Evolutionary conservation across 2,888 invertebrate species (phyloP).

Genomic region (Trilocha varians): DNA sequence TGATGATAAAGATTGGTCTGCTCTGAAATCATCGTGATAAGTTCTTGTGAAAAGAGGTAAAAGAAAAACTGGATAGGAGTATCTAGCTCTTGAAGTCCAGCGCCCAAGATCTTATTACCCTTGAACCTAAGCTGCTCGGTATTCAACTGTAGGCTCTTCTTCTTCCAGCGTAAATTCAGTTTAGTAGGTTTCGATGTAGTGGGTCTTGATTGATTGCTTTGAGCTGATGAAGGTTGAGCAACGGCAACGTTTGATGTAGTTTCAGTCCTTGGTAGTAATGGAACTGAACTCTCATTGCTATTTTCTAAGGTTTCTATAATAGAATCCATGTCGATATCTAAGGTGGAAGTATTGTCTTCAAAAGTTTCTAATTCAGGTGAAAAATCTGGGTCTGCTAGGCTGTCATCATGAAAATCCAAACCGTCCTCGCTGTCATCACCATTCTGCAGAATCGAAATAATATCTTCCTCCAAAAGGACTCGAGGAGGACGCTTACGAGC

Average conservation of each 20-base stretch:
- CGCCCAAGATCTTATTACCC: conserved; percentile 9
- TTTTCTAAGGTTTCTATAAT: not conserved
- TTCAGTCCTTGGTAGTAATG: not conserved
- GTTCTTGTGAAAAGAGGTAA: conserved; percentile 13
- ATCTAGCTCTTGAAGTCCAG: conserved; percentile 7
- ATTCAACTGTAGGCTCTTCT: conserved; percentile 12
- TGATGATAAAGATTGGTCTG: conserved; percentile 14
- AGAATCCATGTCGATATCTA: not conserved
- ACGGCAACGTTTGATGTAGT: not conserved
- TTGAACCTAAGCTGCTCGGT: conserved; percentile 10
- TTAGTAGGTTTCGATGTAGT: conserved; percentile 4
- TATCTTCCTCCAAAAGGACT: not conserved
- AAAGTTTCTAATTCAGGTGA: not conserved
- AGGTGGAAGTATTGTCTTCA: not conserved
- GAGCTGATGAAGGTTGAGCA: not conserved
- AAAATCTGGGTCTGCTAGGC: conserved; percentile 9
- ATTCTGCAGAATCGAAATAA: not conserved
- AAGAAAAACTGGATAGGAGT: conserved; percentile 15
- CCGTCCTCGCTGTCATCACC: conserved; percentile 10
- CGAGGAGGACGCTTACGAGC: no score
- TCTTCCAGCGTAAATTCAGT: no score
- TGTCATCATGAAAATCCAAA: conserved; percentile 11
- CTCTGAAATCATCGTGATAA: no score
- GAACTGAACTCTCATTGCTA: not conserved
- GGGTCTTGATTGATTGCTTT: not conserved